A percentile compares a stretch with the other conserved stretches of the same genome.
Conservation (phyloP, 2,797 vertebrate species). For the Euphonia xanthogaster region DNA sequence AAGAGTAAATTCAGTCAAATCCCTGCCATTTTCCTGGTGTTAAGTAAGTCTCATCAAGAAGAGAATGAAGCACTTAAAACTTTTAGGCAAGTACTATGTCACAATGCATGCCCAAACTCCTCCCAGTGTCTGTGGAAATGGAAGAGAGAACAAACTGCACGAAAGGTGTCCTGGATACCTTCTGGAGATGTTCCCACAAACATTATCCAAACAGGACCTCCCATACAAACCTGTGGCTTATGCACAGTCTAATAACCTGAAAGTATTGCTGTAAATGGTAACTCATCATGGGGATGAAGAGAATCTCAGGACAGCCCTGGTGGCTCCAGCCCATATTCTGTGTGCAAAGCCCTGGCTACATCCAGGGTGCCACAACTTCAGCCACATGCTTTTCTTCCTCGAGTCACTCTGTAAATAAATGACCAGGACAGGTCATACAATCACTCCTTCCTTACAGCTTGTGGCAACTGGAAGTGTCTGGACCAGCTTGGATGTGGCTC, state of each 20-base stretch:
- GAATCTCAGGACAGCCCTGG: background rate
- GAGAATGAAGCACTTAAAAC: background rate
- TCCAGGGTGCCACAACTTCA: background rate
- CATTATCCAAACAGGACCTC: background rate
- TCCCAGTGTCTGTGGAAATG: background rate
- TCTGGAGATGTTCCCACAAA: background rate
- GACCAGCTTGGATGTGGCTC: background rate
- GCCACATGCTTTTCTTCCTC: background rate
- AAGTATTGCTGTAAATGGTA: background rate
- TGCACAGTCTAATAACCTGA: background rate
- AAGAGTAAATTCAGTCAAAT: background rate
- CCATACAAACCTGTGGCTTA: background rate
- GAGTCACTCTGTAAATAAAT: background rate
- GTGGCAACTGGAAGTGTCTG: background rate
- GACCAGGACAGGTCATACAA: background rate
- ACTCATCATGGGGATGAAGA: rapidly evolving
- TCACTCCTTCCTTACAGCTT: background rate
- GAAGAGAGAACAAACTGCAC: background rate
- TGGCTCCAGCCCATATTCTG: background rate
- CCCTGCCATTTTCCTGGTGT: background rate
- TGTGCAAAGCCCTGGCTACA: background rate
- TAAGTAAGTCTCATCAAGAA: background rate
- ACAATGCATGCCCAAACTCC: background rate
- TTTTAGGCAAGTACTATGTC: background rate
- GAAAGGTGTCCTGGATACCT: background rate